These are phyloP conservation scores for Mesoclemmys tuberculata DNA, from an alignment of 2,113 vertebrate genomes.

Conservation along the genomic window DNA sequence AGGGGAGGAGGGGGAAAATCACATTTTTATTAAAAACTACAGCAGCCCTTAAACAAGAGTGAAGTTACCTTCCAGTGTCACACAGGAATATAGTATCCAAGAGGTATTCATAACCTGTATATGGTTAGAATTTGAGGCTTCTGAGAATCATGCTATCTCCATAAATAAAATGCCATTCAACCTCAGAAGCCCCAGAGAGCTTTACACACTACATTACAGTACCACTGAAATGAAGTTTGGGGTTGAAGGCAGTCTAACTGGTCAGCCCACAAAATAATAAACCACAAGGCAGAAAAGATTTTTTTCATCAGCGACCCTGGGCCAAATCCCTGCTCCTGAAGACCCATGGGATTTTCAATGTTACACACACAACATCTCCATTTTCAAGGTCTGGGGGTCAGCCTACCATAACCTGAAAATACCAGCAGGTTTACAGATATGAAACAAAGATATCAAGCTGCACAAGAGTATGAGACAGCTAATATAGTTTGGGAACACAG, in stretches of 20 bases:
- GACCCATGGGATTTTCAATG: not conserved
- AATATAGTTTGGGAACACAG: not conserved
- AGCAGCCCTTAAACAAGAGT: not conserved
- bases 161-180: not conserved
- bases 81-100: not conserved
- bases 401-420: not conserved
- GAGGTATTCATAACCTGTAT: not conserved
- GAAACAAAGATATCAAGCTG: not conserved
- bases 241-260: not conserved
- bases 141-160: not conserved
- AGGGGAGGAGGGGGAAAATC: not conserved
- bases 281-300: not conserved
- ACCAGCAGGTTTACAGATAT: not conserved
- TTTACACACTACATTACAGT: not conserved
- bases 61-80: not conserved
- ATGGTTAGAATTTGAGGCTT: not conserved
- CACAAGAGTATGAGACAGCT: not conserved
- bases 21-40: not conserved
- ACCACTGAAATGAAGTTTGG: not conserved
- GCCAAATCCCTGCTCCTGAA: not conserved
- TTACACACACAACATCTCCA: not conserved
- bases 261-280: not conserved
- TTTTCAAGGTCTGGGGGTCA: fast-evolving
- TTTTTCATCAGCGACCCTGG: not conserved
- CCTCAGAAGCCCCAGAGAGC: not conserved